Conservation (phyloP, 2,113 vertebrate genomes). For the Malaclemys terrapin region DNA sequence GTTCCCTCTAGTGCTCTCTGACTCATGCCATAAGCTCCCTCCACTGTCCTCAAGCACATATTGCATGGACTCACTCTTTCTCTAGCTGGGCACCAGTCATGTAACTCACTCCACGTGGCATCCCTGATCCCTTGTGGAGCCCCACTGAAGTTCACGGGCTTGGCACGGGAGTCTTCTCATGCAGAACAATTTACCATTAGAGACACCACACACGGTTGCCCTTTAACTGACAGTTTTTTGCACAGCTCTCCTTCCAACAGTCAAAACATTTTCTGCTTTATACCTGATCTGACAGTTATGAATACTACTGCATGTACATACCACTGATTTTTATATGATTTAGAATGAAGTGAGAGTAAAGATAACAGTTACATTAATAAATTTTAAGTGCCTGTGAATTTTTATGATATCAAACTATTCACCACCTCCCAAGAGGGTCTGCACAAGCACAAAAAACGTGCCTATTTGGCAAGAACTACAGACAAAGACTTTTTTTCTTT, state of each 20-base stretch:
- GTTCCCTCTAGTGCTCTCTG: neutral
- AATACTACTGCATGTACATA: conserved; percentile 33
- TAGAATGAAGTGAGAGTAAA: conserved; percentile 52
- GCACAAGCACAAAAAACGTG: conserved; percentile 62
- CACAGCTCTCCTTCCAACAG: neutral
- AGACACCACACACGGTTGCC: conserved; percentile 30
- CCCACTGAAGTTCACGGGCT: conserved; percentile 41
- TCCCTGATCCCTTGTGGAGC: conserved; percentile 51
- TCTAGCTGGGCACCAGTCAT: neutral
- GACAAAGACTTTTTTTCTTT: conserved; percentile 59
- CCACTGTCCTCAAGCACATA: conserved; percentile 26
- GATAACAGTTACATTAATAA: conserved; percentile 69
- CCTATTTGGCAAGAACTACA: conserved; percentile 66
- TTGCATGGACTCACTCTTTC: neutral
- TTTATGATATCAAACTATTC: conserved; percentile 52
- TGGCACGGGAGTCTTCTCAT: conserved; percentile 21
- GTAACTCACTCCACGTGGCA: conserved; percentile 36
- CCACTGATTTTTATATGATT: conserved; percentile 53
- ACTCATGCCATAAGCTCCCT: conserved; percentile 16
- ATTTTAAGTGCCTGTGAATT: conserved; percentile 64
- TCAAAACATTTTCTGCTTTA: conserved; percentile 31
- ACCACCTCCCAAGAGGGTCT: conserved; percentile 32
- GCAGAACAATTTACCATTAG: neutral
- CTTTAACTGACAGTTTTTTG: neutral
- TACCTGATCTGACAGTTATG: conserved; percentile 47